Evolutionary conservation across 2,888 invertebrate genomes (phyloP), one percentile per base, ranked within the genome.

Genomic region (Petrolisthes manimaculis): DNA sequence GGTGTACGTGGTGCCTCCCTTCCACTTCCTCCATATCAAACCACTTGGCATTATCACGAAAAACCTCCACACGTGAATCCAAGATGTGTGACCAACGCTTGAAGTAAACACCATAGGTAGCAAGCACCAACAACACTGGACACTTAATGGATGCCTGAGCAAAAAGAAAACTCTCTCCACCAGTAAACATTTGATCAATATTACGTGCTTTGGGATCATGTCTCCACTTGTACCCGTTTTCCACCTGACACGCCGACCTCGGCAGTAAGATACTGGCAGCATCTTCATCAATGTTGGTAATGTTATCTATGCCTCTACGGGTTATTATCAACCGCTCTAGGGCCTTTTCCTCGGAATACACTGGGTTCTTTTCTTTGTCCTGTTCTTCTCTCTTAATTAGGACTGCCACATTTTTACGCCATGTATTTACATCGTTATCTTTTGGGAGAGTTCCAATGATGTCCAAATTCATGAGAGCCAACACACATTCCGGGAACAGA

Each of bases 1-100:
- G 14, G 83, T 89, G 89, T 4, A 88, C 83, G 53, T 89, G 89
- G 67, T 89, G 89, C n/a, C 54, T 56, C 18, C 89, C 89, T 5
- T 87, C 83, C 56, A 88, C 79, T 8, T 12, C 18, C 6, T 21
- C 54, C 24, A 83, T 54, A n/a, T 85, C 75, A 78, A 82, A 83
- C 78, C 83, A 83, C 71, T 55, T 5, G 55, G 84, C 80, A 74
- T 88, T 80, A 5, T 54, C 75, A 53, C 53, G 69, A 53, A 80
- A 88, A 14, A 53, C 56, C 37, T 56, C 54, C 6, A 84, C 6
- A 5, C 37, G 55, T 12, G 37, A 18, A 56, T 74, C 71, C 5
- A 80, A 14, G 37, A 37, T 37, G 37, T 37, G 37, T 3, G 61
- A 61, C 5, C 14, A 24, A 12, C 53, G 71, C 18, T 8, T 12